Evolutionary conservation across 1,140 invertebrate species (phyloP).

Genomic region (Nylanderia fulva): DNA sequence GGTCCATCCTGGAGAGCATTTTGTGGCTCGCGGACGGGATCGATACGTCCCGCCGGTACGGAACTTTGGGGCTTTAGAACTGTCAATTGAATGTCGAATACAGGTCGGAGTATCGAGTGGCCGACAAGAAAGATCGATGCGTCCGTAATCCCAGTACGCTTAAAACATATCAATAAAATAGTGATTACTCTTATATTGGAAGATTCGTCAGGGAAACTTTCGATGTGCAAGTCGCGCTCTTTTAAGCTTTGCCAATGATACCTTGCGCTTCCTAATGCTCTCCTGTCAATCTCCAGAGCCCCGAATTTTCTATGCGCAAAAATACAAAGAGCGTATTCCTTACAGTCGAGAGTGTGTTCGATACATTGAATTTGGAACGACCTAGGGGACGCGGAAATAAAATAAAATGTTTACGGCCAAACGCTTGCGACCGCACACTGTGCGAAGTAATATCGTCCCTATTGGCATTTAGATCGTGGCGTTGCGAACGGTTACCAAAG

Average conservation of each 20-base stretch:
- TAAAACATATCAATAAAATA: constrained; percentile 23
- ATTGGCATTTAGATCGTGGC: constrained; percentile 59
- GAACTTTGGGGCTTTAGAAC: constrained; percentile 46
- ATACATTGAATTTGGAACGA: constrained; percentile 29
- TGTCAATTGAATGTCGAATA: constrained; percentile 62
- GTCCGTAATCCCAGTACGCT: constrained; percentile 6
- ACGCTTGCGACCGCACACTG: constrained; percentile 43
- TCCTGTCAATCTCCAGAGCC: background rate
- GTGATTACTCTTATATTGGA: background rate
- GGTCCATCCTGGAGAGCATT: constrained; percentile 58
- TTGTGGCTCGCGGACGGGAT: constrained; percentile 47
- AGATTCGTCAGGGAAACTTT: background rate
- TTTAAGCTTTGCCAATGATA: background rate
- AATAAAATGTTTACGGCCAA: constrained; percentile 46
- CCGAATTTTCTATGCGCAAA: background rate
- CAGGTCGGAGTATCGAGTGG: constrained; percentile 37
- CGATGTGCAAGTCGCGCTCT: too few relatives aligned
- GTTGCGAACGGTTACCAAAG: constrained; percentile 55
- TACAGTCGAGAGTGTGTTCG: constrained; percentile 7
- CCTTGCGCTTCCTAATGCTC: background rate
- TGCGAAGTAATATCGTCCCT: constrained; percentile 51
- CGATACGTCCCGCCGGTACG: constrained; percentile 49
- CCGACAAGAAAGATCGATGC: constrained; percentile 45
- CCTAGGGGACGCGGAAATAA: constrained; percentile 6
- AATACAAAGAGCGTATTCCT: background rate